These are phyloP conservation scores for Leucoma salicis DNA, from an alignment of 2,888 invertebrate genomes.

Conservation along the genomic window DNA sequence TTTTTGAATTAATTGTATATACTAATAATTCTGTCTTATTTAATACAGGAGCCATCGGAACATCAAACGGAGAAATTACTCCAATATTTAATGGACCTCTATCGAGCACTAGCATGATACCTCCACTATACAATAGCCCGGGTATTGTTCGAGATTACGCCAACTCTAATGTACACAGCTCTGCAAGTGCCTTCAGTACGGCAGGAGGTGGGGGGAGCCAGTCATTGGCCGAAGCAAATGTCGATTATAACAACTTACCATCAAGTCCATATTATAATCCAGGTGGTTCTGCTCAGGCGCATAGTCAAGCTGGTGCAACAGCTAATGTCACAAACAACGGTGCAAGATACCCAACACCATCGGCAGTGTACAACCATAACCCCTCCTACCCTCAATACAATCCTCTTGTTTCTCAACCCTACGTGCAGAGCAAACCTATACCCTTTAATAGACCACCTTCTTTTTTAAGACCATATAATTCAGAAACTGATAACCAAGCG, in stretches of 20 bases:
- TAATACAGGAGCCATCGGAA: neutral
- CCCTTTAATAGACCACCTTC: neutral
- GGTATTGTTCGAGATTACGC: neutral
- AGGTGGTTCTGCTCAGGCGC: neutral
- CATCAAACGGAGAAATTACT: neutral
- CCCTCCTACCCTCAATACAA: constrained; percentile 11
- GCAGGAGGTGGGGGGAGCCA: neutral
- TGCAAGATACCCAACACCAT: neutral
- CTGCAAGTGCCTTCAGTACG: constrained; percentile 3
- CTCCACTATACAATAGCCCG: neutral
- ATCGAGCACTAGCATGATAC: neutral
- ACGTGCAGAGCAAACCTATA: neutral
- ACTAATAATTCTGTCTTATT: neutral
- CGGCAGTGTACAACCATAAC: constrained; percentile 15
- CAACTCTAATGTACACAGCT: neutral
- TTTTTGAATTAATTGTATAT: neutral
- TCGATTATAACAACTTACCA: neutral
- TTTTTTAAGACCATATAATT: neutral
- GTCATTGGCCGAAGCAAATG: neutral
- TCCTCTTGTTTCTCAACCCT: constrained; percentile 3
- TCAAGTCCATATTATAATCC: neutral
- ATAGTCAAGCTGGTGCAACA: constrained; percentile 1
- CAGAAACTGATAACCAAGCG: neutral
- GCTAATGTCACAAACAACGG: neutral
- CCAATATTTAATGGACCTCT: neutral